Evolutionary conservation across 92 coral and sea anemone genomes (phyloP).

Genomic region (Nematostella vectensis): DNA sequence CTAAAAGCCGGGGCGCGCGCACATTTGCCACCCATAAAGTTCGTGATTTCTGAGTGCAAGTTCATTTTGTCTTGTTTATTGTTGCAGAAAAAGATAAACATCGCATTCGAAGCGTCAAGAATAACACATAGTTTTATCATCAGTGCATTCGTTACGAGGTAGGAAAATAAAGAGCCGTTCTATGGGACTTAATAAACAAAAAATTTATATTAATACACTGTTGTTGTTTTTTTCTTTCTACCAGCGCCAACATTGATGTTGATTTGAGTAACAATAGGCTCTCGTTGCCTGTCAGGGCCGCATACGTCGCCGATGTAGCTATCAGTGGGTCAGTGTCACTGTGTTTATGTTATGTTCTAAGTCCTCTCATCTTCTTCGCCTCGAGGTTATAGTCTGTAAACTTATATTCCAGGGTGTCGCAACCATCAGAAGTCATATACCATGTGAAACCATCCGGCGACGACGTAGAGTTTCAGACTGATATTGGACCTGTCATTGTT

Average conservation of each 20-base stretch:
- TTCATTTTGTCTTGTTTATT: too few relatives aligned
- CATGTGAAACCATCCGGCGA: conserved; percentile 27
- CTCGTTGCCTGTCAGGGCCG: conserved; percentile 28
- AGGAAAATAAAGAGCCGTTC: too few relatives aligned
- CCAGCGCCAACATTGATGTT: conserved; percentile 35
- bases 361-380: neutral
- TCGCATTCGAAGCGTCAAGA: conserved; percentile 38
- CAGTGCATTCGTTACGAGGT: conserved; percentile 52
- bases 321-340: conserved; percentile 52
- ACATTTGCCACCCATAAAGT: too few relatives aligned
- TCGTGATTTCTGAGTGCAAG: too few relatives aligned
- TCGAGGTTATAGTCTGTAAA: too few relatives aligned
- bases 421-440: conserved; percentile 61
- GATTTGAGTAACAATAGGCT: conserved; percentile 38
- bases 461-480: conserved; percentile 9
- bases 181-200: too few relatives aligned
- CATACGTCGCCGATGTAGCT: conserved; percentile 55
- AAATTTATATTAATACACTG: too few relatives aligned
- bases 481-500: conserved; percentile 19
- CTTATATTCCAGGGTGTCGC: conserved; percentile 17
- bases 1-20: too few relatives aligned
- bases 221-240: conserved; percentile 1
- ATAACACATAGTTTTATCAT: conserved; percentile 36
- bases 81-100: conserved; percentile 34
- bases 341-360: neutral